Evolutionary conservation across 2,888 invertebrate genomes (phyloP), one percentile per base, ranked within the genome.

Genomic region (Aphrophora alni): DNA sequence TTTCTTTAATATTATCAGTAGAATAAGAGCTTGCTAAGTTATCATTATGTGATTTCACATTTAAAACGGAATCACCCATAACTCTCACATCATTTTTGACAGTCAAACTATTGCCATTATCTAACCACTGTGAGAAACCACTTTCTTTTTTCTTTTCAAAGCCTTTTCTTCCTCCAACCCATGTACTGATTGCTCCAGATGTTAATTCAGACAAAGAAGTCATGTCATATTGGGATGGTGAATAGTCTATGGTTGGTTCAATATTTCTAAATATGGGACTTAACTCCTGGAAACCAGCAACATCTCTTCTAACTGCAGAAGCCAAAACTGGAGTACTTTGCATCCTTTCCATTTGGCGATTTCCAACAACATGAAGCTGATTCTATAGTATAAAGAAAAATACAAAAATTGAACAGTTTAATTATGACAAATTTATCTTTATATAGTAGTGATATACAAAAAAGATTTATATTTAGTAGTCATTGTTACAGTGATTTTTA

Each of bases 131-230:
- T 73, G 88, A 88, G 77, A 88, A 88, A 7, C 87, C 88, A 81
- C 88, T 88, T 7, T 87, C 86, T 0, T 72, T 76, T 26, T 70
- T 87, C 77, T 89, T 89, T 90, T 90, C 24, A 24, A 33, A 28
- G n/a, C 33, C 21, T 38, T 38, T 17, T 38, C 26, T 77, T 10
- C 92, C 92, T 86, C 89, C 90, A 87, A 93, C 91, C 93, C 93
- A 93, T 82, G 90, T 92, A 85, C 92, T 93, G 71, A 93, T 90
- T 87, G 93, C 93, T 84, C 69, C 33, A 0, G 26, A 33, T 38
- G 73, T n/a, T 4, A 70, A 21, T 21, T 77, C 77, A n/a, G 68
- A 24, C 33, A 77, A 24, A 38, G 77, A n/a, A 21, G 59, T 17
- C 14, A 24, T 14, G 0, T 77, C 33, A 38, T n/a, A 78, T 2